phyloP scores from a whole-genome alignment of 2,888 invertebrate genomes.

The Mactromeris polynyma region DNA sequence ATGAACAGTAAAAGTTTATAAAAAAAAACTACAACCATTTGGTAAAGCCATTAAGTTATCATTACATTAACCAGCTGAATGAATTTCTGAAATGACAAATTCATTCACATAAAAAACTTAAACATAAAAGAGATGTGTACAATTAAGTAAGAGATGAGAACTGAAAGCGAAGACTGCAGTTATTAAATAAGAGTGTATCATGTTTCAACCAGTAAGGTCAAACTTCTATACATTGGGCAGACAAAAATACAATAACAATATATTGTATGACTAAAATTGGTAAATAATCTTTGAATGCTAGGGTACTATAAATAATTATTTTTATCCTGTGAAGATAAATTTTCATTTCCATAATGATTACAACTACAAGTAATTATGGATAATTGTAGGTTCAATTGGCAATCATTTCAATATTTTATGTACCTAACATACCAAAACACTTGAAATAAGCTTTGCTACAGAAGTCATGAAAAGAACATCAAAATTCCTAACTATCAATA shows the following conservation, averaged over 20 bases:
- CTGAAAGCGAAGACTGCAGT: not conserved
- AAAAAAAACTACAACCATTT: not conserved
- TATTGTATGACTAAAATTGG: not conserved
- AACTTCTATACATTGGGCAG: not conserved
- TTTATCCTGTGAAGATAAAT: slow-evolving; percentile 5
- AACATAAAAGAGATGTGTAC: not conserved
- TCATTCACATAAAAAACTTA: slow-evolving; percentile 1
- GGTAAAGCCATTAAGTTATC: slow-evolving; percentile 10
- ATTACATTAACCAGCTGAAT: not conserved
- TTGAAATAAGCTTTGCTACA: not conserved
- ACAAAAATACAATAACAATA: not conserved
- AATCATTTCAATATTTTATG: not conserved
- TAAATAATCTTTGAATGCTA: not conserved
- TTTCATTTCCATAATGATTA: not conserved
- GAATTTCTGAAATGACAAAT: slow-evolving; percentile 2
- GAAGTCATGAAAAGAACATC: slow-evolving; percentile 5
- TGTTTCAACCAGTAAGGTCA: not conserved
- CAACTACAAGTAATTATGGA: not conserved
- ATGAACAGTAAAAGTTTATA: not conserved
- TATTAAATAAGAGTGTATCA: not conserved
- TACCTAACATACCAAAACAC: not conserved
- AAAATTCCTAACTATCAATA: slow-evolving; percentile 20
- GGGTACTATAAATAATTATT: not conserved
- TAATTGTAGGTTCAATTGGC: not conserved
- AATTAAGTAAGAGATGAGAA: not conserved